These are phyloP conservation scores for Phaonia tiefii DNA, from an alignment of 2,888 invertebrate genomes.

Conservation along the genomic window DNA sequence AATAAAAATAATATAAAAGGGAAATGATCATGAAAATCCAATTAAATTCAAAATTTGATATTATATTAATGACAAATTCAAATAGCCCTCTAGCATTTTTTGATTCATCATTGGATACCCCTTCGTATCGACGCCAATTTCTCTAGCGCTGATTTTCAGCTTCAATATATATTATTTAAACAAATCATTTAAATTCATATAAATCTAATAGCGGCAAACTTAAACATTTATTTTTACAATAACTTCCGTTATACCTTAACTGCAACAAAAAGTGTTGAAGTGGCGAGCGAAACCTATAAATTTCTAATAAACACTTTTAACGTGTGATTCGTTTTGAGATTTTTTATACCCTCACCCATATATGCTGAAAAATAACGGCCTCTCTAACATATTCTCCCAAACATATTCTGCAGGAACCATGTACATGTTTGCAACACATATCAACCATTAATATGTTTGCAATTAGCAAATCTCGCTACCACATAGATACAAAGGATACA, in stretches of 20 bases:
- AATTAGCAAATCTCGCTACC: too few relatives aligned
- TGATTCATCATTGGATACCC: neutral
- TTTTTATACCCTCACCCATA: too few relatives aligned
- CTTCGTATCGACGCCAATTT: constrained; percentile 21
- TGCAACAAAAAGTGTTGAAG: neutral
- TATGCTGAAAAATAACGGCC: too few relatives aligned
- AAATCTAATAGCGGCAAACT: constrained; percentile 51
- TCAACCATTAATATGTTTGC: too few relatives aligned
- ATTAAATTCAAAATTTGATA: constrained; percentile 24
- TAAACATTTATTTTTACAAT: constrained; percentile 2
- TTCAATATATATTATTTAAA: constrained; percentile 26
- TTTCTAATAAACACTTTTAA: too few relatives aligned
- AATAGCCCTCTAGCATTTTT: too few relatives aligned
- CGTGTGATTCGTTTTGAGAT: too few relatives aligned
- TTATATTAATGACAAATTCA: too few relatives aligned
- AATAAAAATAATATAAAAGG: too few relatives aligned
- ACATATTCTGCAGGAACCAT: too few relatives aligned
- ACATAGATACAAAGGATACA: neutral
- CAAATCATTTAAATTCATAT: constrained; percentile 24
- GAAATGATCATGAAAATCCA: constrained; percentile 28
- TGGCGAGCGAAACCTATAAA: neutral
- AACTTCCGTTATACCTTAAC: constrained; percentile 46
- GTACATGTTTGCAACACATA: too few relatives aligned
- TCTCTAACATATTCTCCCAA: too few relatives aligned
- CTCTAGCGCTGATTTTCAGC: constrained; percentile 32